A percentile compares a stretch with the other conserved stretches of the same genome.
Evolutionary conservation across 1,140 invertebrate species (phyloP).

Genomic region (Asbolus verrucosus): DNA sequence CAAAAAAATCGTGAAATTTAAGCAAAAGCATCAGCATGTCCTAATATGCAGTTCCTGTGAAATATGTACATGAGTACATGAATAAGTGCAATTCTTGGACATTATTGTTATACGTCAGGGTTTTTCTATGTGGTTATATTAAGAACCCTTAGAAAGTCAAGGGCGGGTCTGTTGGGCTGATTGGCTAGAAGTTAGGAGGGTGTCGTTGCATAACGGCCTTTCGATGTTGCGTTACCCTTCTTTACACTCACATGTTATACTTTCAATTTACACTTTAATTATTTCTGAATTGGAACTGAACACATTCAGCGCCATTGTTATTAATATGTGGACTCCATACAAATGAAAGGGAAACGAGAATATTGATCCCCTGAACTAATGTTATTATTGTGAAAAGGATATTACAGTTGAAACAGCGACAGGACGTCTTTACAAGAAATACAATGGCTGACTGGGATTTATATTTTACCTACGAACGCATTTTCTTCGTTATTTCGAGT

Average conservation of each 20-base stretch:
- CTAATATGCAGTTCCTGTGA: too few species aligned
- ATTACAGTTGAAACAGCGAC: conserved; percentile 18
- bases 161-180: conserved; percentile 53
- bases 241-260: conserved; percentile 57
- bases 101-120: background rate
- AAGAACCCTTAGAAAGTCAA: conserved; percentile 52
- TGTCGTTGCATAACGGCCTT: conserved; percentile 54
- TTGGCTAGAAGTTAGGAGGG: conserved; percentile 54
- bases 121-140: conserved; percentile 47
- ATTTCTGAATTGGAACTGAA: conserved; percentile 53
- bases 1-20: too few species aligned
- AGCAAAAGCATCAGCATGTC: too few species aligned
- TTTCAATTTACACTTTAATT: conserved; percentile 57
- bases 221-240: conserved; percentile 54
- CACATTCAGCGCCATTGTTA: conserved; percentile 53
- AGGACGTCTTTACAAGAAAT: too few species aligned
- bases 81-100: too few species aligned
- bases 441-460: too few species aligned
- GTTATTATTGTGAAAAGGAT: conserved; percentile 50
- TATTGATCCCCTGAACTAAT: conserved; percentile 54
- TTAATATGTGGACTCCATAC: background rate
- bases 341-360: conserved; percentile 44
- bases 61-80: too few species aligned
- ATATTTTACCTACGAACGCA: too few species aligned
- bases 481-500: too few species aligned